Percentiles rank a stretch among this genome's conserved stretches.
Evolutionary conservation across 2,888 invertebrate genomes (phyloP).

Genomic region (Ernsta delagoae): DNA sequence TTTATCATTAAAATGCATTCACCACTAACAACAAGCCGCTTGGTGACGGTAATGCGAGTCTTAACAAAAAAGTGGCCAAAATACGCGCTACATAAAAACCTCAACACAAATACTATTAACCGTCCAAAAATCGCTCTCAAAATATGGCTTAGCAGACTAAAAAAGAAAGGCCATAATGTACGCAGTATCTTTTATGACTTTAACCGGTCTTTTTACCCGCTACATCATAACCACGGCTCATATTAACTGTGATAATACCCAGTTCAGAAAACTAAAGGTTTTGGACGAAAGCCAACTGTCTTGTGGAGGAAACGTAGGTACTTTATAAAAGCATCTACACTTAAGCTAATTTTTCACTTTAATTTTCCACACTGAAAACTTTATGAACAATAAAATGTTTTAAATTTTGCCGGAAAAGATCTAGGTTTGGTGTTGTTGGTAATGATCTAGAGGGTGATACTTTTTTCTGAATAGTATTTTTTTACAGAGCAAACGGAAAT

Average conservation of each 20-base stretch:
- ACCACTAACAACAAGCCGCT: too few species aligned
- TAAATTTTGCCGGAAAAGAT: constrained; percentile 7
- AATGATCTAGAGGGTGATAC: neutral
- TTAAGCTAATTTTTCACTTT: constrained; percentile 31
- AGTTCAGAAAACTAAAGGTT: constrained; percentile 28
- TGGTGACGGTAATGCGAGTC: too few species aligned
- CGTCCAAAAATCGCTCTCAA: too few species aligned
- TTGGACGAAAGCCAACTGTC: constrained; percentile 29
- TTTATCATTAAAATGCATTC: too few species aligned
- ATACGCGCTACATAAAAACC: too few species aligned
- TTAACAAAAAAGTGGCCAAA: too few species aligned
- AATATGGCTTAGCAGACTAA: too few species aligned
- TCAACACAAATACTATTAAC: too few species aligned
- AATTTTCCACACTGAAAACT: constrained; percentile 24
- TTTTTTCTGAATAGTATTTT: neutral
- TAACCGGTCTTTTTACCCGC: neutral
- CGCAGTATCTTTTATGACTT: constrained; percentile 3
- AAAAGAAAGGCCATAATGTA: too few species aligned
- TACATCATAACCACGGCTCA: constrained; percentile 23
- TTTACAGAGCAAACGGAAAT: too few species aligned
- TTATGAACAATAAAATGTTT: constrained; percentile 22
- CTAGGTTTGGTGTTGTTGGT: neutral
- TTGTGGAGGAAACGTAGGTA: constrained; percentile 25
- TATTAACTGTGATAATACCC: constrained; percentile 31
- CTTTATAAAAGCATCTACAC: constrained; percentile 27